Conservation (phyloP, 2,113 vertebrate genomes). For the Acrocephalus kingi region DNA sequence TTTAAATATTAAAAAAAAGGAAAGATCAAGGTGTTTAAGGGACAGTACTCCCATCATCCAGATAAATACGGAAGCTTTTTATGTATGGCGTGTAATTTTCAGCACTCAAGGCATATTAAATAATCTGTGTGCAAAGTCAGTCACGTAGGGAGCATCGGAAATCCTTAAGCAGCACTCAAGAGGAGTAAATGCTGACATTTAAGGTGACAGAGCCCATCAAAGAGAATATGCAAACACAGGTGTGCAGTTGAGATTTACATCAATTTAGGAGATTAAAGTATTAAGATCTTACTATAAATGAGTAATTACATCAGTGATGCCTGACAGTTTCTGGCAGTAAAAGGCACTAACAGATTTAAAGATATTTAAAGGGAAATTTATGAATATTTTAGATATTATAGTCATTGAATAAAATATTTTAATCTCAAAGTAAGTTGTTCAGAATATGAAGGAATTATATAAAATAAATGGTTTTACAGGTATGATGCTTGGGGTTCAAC, state of each 20-base stretch:
- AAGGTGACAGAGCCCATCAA: conserved; percentile 45
- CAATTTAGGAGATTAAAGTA: conserved; percentile 53
- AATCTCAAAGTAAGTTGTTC: neutral
- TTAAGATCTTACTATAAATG: conserved; percentile 54
- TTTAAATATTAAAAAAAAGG: neutral
- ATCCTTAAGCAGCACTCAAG: neutral
- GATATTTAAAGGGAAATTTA: neutral
- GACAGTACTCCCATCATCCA: neutral
- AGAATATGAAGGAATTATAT: neutral
- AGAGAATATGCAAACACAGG: conserved; percentile 42
- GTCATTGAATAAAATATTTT: neutral
- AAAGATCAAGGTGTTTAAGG: neutral
- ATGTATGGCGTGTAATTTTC: neutral
- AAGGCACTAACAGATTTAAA: conserved; percentile 22
- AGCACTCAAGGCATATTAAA: neutral
- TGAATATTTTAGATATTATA: neutral
- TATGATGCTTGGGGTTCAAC: neutral
- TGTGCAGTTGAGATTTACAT: conserved; percentile 54
- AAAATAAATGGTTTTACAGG: neutral
- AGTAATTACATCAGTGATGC: conserved; percentile 23
- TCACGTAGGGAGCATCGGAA: neutral
- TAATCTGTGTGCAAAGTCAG: conserved; percentile 7
- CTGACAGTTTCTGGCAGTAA: conserved; percentile 44
- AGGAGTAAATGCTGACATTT: conserved; percentile 46
- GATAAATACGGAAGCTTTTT: neutral